Percentiles rank a stretch among this genome's conserved stretches.
phyloP scores from a whole-genome alignment of 2,113 vertebrate species.

The Gadus macrocephalus region DNA sequence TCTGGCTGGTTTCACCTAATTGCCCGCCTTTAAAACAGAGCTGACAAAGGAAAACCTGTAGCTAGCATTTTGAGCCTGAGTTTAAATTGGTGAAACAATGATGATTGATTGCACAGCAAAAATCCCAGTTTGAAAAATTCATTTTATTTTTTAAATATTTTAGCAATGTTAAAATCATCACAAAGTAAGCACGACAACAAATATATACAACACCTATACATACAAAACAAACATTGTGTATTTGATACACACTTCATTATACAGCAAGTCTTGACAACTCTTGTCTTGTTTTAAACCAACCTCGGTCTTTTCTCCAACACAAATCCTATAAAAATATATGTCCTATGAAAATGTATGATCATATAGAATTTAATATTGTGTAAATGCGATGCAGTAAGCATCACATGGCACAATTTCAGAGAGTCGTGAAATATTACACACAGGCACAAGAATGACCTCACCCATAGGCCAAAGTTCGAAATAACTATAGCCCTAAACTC shows the following conservation, averaged over 20 bases:
- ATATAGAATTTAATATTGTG: neutral
- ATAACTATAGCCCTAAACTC: neutral
- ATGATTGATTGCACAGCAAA: too few relatives aligned
- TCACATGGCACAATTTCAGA: neutral
- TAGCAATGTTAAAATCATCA: conserved; percentile 16
- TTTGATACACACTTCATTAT: conserved; percentile 58
- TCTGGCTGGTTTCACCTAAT: too few relatives aligned
- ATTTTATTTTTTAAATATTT: conserved; percentile 52
- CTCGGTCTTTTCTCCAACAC: neutral
- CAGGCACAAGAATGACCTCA: neutral
- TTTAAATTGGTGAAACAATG: too few relatives aligned
- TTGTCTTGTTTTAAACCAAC: conserved; percentile 40
- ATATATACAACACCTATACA: conserved; percentile 41
- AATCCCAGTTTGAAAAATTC: conserved; percentile 50
- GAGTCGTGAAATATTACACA: neutral
- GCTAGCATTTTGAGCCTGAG: too few relatives aligned
- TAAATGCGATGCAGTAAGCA: neutral
- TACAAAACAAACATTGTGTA: conserved; percentile 43
- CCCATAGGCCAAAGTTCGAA: neutral
- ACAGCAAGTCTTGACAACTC: conserved; percentile 57
- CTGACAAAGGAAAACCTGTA: too few relatives aligned
- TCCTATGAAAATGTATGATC: conserved; percentile 23
- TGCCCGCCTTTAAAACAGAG: too few relatives aligned
- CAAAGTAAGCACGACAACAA: conserved; percentile 16
- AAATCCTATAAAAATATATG: neutral